Conservation (phyloP, 2,113 vertebrate species). For the Anoura caudifer region DNA sequence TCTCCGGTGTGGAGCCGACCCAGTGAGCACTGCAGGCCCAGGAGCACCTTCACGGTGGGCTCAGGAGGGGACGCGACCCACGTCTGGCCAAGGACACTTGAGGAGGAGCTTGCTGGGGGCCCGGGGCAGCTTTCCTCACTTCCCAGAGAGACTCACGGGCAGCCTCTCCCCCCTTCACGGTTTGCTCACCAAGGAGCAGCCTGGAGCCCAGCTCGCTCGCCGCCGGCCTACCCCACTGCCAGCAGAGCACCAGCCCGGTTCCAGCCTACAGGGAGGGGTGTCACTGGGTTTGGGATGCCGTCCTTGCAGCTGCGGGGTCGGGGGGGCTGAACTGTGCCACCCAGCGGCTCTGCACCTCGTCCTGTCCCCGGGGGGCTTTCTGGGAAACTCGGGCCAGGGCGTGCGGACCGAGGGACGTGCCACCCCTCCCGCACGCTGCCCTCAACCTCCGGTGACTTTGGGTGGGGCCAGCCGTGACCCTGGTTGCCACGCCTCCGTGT, state of each 20-base stretch:
- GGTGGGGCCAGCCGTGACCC: rapidly evolving
- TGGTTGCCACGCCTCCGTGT: rapidly evolving
- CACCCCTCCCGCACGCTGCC: rapidly evolving
- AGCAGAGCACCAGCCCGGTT: neutral
- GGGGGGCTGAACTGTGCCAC: neutral
- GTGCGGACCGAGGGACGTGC: rapidly evolving
- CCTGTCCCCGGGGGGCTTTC: neutral
- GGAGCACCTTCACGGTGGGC: too few relatives aligned
- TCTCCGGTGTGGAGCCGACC: neutral
- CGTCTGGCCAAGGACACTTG: neutral
- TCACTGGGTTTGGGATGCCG: rapidly evolving
- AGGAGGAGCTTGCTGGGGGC: neutral
- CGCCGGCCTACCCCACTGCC: neutral
- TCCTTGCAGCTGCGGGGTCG: rapidly evolving
- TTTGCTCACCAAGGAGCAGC: rapidly evolving
- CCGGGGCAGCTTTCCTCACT: too few relatives aligned
- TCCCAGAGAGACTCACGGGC: rapidly evolving
- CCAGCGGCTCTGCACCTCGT: neutral
- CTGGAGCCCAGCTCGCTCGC: neutral
- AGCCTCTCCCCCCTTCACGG: neutral
- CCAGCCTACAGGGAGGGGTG: rapidly evolving
- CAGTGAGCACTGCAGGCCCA: rapidly evolving
- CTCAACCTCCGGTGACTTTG: rapidly evolving
- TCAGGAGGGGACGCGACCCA: neutral
- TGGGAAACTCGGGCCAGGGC: neutral